Conservation (phyloP, 2,797 vertebrate genomes). For the Crocodylus rhombifer region DNA sequence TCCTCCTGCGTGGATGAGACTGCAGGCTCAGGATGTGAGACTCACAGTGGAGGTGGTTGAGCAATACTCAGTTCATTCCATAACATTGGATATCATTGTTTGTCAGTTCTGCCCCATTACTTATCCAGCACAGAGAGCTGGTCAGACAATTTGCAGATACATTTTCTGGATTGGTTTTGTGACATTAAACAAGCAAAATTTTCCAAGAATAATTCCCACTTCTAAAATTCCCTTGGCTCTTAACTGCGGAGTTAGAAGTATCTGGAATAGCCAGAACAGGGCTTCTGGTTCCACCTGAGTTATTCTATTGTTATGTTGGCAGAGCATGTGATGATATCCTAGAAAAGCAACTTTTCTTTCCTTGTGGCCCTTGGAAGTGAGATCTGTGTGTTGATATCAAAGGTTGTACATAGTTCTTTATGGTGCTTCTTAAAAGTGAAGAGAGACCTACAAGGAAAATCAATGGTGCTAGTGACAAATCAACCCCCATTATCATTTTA, state of each 20-base stretch:
- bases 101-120: not conserved
- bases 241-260: not conserved
- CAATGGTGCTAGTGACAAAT: not conserved
- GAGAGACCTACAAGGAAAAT: not conserved
- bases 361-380: not conserved
- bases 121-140: not conserved
- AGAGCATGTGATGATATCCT: not conserved
- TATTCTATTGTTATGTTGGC: not conserved
- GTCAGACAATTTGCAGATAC: slow-evolving; percentile 51
- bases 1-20: not conserved
- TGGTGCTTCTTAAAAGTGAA: not conserved
- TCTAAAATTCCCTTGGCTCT: rapidly evolving
- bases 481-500: not conserved
- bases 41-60: not conserved
- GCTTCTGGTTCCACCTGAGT: not conserved
- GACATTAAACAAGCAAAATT: slow-evolving; percentile 10
- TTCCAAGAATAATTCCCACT: not conserved
- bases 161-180: slow-evolving; percentile 46
- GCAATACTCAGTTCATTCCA: not conserved
- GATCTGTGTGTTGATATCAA: not conserved
- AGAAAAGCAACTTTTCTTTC: not conserved
- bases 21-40: slow-evolving; percentile 27
- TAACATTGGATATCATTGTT: not conserved
- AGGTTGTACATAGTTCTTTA: not conserved
- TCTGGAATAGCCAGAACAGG: not conserved